Evolutionary conservation across 2,113 vertebrate species (phyloP).

Genomic region (Oostethus manadensis): DNA sequence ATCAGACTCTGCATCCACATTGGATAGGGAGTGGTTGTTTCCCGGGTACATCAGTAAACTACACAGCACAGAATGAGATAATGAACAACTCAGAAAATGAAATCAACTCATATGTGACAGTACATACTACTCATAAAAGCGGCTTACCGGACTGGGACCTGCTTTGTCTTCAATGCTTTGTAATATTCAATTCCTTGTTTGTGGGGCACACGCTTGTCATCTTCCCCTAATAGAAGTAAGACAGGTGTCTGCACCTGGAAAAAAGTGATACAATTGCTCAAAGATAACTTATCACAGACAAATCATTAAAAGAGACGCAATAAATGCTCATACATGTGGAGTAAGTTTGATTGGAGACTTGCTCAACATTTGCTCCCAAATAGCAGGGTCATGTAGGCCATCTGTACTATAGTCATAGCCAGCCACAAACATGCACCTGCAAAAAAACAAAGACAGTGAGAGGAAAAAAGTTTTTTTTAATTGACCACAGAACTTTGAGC

Average conservation of each 20-base stretch:
- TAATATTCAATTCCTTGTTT: conserved; percentile 93
- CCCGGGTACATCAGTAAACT: conserved; percentile 89
- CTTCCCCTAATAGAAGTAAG: conserved; percentile 84
- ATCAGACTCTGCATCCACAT: conserved; percentile 89
- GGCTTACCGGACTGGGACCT: conserved; percentile 82
- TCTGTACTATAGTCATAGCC: conserved; percentile 74
- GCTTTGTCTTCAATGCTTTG: conserved; percentile 80
- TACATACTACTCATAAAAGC: not conserved
- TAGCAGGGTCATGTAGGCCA: conserved; percentile 67
- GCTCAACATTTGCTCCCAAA: conserved; percentile 81
- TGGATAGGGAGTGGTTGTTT: conserved; percentile 84
- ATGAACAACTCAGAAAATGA: not conserved
- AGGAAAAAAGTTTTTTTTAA: not conserved
- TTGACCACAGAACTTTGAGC: no score
- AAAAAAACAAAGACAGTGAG: conserved; percentile 1
- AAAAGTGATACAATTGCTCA: not conserved
- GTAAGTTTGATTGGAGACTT: conserved; percentile 83
- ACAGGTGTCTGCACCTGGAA: conserved; percentile 83
- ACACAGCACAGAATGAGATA: conserved; percentile 12
- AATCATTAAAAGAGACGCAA: not conserved
- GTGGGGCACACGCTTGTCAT: conserved; percentile 85
- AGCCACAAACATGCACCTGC: conserved; percentile 83
- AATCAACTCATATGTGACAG: not conserved
- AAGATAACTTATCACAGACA: not conserved
- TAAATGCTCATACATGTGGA: conserved; percentile 62